Conservation (phyloP, 2,888 invertebrate genomes). For the Agrochola circellaris region DNA sequence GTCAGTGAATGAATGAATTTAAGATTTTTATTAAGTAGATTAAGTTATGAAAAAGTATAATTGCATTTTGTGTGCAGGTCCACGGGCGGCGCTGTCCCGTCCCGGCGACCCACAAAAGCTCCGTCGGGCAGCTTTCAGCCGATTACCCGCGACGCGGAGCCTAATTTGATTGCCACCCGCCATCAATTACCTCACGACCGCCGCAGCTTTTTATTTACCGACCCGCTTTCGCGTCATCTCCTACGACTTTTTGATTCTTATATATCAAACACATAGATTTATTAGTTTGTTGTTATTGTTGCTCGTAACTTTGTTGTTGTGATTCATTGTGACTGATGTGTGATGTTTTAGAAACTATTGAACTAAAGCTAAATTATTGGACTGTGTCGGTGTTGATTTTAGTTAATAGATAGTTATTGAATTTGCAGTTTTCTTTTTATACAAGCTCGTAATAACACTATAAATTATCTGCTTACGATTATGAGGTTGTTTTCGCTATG, state of each 20-base stretch:
- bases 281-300: conserved; percentile 77
- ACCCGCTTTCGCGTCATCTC: conserved; percentile 75
- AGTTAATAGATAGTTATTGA: background rate
- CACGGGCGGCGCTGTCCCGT: conserved; percentile 63
- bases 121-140: conserved; percentile 88
- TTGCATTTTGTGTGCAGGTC: conserved; percentile 45
- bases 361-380: background rate
- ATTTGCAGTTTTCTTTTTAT: background rate
- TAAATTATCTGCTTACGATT: background rate
- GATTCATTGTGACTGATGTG: conserved; percentile 41
- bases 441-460: background rate
- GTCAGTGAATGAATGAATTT: background rate
- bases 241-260: conserved; percentile 73
- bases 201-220: conserved; percentile 86
- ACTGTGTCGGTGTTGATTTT: background rate
- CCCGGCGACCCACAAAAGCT: conserved; percentile 82
- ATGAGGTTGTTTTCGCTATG: conserved; percentile 12
- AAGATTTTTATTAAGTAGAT: background rate
- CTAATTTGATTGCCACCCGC: conserved; percentile 89
- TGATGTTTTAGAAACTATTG: conserved; percentile 10
- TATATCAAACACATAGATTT: conserved; percentile 79
- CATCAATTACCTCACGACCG: conserved; percentile 87
- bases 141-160: conserved; percentile 88
- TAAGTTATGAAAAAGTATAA: background rate
- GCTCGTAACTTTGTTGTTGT: conserved; percentile 70